A percentile compares a stretch with the other conserved stretches of the same genome.
These are phyloP conservation scores for Holothuria scabra DNA, from an alignment of 53 echinoderm and acorn worm species.

Conservation along the genomic window DNA sequence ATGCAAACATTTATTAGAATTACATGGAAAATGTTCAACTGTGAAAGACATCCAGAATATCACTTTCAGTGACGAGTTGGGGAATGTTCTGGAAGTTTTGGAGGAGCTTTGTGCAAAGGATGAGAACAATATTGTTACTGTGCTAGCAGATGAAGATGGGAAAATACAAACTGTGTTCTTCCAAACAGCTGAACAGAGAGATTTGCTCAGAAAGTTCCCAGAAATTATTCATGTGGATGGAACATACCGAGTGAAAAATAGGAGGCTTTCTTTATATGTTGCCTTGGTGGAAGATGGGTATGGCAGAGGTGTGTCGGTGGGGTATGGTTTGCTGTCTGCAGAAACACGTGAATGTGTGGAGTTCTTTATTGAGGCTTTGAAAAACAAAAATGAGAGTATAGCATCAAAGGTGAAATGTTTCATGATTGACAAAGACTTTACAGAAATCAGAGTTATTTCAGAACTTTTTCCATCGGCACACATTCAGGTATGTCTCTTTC, in stretches of 20 bases:
- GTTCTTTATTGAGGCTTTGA: neutral
- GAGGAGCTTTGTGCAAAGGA: slow-evolving; percentile 2
- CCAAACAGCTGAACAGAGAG: slow-evolving; percentile 40
- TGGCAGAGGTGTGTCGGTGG: slow-evolving; percentile 9
- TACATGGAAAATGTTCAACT: slow-evolving; percentile 20
- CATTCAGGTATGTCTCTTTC: slow-evolving; percentile 9
- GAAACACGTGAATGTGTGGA: neutral
- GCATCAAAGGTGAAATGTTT: slow-evolving; percentile 6
- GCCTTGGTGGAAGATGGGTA: slow-evolving; percentile 5
- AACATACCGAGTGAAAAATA: neutral
- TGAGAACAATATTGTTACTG: slow-evolving; percentile 15
- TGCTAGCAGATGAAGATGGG: neutral
- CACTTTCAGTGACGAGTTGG: neutral
- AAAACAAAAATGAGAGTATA: neutral
- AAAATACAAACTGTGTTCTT: slow-evolving; percentile 28
- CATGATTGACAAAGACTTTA: slow-evolving; percentile 35
- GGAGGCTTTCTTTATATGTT: slow-evolving; percentile 13
- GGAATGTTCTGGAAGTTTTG: neutral
- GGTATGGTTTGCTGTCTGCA: slow-evolving; percentile 2
- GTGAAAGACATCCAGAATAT: slow-evolving; percentile 27
- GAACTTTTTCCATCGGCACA: slow-evolving; percentile 7
- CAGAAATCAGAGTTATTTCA: neutral
- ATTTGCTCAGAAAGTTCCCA: slow-evolving; percentile 3
- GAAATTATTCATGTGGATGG: slow-evolving; percentile 28
- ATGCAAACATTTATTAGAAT: neutral